A percentile compares a stretch with the other conserved stretches of the same genome.
Evolutionary conservation across 1,140 invertebrate genomes (phyloP).

Genomic region (Microplitis demolitor): DNA sequence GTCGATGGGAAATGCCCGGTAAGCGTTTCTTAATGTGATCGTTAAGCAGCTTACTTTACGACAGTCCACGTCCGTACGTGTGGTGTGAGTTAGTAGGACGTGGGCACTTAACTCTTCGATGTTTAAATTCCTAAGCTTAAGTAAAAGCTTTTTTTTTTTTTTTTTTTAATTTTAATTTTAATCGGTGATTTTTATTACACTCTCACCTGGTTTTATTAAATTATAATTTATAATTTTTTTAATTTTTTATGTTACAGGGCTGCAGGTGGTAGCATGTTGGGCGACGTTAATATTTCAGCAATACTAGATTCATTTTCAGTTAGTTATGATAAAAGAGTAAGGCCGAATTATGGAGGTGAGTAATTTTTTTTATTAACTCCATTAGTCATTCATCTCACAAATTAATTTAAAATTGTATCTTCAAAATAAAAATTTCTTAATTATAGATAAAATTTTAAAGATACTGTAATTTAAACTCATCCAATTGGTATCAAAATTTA

Average conservation of each 20-base stretch:
- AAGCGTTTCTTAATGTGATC: conserved; percentile 32
- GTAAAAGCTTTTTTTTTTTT: no score
- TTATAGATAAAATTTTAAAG: no score
- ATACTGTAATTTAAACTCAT: no score
- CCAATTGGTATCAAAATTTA: no score
- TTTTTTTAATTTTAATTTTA: no score
- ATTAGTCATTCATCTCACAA: background rate
- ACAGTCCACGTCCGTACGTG: conserved; percentile 5
- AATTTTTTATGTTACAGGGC: conserved; percentile 60
- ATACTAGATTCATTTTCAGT: conserved; percentile 91
- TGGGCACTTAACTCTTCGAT: conserved; percentile 8
- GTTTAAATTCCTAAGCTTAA: background rate
- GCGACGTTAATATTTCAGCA: conserved; percentile 89
- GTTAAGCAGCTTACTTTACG: conserved; percentile 32
- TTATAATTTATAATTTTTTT: background rate
- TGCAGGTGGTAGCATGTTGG: conserved; percentile 78
- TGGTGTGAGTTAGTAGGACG: conserved; percentile 22
- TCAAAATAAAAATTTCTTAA: background rate
- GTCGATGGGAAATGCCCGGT: conserved; percentile 2
- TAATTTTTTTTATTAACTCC: conserved; percentile 40
- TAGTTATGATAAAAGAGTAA: conserved; percentile 97
- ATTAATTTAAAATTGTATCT: background rate
- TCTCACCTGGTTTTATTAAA: no score
- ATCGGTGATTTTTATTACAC: no score
- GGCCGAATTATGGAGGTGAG: conserved; percentile 97